Conservation (phyloP, 1,140 invertebrate species). For the Drosophila sproati region DNA sequence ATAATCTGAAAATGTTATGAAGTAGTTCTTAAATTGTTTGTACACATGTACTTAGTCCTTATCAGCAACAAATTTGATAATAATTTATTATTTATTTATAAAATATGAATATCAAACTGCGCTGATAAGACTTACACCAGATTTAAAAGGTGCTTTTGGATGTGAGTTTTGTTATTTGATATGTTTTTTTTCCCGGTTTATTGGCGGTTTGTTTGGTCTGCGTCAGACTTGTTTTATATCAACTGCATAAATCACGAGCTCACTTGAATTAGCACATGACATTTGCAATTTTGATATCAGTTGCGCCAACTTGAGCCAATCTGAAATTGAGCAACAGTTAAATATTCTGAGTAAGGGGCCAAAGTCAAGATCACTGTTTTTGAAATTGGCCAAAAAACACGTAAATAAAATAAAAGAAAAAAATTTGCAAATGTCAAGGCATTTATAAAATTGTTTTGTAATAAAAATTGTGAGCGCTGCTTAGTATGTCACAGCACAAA, state of each 20-base stretch:
- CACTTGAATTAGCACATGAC: constrained; percentile 15
- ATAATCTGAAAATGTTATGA: constrained; percentile 4
- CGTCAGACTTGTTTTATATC: constrained; percentile 24
- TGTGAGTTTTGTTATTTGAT: constrained; percentile 23
- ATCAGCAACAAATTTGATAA: constrained; percentile 22
- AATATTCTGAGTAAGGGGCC: constrained; percentile 9
- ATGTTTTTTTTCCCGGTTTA: constrained; percentile 16
- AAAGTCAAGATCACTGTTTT: constrained; percentile 36
- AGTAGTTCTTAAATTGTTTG: background rate
- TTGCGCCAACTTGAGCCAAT: constrained; percentile 8
- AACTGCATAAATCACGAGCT: constrained; percentile 29
- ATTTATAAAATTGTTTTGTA: constrained; percentile 19
- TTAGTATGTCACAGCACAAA: constrained; percentile 24
- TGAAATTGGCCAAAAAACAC: constrained; percentile 24
- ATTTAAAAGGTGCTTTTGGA: constrained; percentile 8
- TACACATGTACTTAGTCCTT: constrained; percentile 6
- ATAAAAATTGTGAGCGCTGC: constrained; percentile 37
- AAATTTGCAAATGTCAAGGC: constrained; percentile 59
- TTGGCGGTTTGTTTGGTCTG: background rate
- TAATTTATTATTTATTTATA: constrained; percentile 31
- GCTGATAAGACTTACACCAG: constrained; percentile 54
- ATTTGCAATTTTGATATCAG: constrained; percentile 20
- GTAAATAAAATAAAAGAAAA: constrained; percentile 20
- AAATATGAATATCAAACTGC: constrained; percentile 33
- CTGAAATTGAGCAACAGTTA: constrained; percentile 12